Base-by-base conservation (phyloP, 2,888 invertebrate genomes). In the Acheta domesticus region DNA sequence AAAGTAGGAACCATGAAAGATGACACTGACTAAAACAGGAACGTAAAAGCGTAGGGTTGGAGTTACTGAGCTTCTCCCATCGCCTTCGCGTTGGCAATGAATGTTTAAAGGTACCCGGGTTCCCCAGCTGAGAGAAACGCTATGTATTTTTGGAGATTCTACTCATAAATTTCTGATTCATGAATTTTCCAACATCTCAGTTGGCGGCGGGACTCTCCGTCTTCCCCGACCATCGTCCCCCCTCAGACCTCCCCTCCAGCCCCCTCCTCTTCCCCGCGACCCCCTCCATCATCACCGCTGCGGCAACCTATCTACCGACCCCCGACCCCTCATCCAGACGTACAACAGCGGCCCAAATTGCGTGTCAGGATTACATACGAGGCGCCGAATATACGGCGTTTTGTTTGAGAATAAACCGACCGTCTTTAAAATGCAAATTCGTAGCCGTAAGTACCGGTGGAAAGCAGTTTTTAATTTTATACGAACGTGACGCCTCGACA, bases 151-250 rank as follows among this genome's bases (percentile, higher is more conserved):
- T 62, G 62, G 62, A 62, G 62, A n/a, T 62, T 62, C 62, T 62
- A 62, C 62, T 62, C 62, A 62, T 62, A 62, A 62, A 62, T 62
- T 62, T 62, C 62, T 62, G 62, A 62, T 62, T 62, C 62, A 62
- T 62, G 62, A 62, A 62, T 62, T 62, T 62, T 62, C 62, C 62
- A 62, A 62, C 62, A n/a, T 62, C 62, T 62, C 62, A 62, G 16
- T 62, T 62, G 14, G 62, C 62, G 62, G 62, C 16, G 62, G 3
- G 62, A n/a, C n/a, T 62, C 62, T 62, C n/a, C 62, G 62, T 62
- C 62, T 19, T 62, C 62, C n/a, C 62, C 16, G 14, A 36, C 36
- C 36, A 5, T 36, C 36, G 8, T 8, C 36, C 36, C 5, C 36
- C 36, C 36, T 36, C 36, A 36, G 36, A 36, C 36, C 36, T 36